Evolutionary conservation across 2,888 invertebrate genomes (phyloP), one percentile per base, ranked within the genome.

Genomic region (Cantharis flavilabris): DNA sequence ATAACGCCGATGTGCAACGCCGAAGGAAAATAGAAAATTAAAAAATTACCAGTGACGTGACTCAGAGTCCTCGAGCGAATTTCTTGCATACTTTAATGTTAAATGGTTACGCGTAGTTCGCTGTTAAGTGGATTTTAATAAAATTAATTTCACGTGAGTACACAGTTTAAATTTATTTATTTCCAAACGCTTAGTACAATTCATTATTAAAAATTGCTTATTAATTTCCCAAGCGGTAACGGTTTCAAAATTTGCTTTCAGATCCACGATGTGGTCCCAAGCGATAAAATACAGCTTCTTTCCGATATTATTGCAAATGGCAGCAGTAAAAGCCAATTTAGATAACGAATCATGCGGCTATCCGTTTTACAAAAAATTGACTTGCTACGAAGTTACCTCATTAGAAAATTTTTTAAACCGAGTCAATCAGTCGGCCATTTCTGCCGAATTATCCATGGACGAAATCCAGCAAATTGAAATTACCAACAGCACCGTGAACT

Each of bases 311-410:
- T n/a, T 16, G 9, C 65, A 67, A 67, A 67, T 49, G 7, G 49
- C 49, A 49, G 49, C 65, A 67, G 65, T 49, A 20, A 28, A 9
- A 26, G 69, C 70, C 7, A 62, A 76, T 14, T n/a, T 70, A 4
- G 67, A 70, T 20, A 62, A 14, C 10, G 23, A 63, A 26, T 71
- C 73, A 11, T 77, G 77, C 26, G 77, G 77, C 3, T 77, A 71
- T 70, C 74, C 77, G 5, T 74, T 74, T 30, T 69, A 77, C 69
- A 77, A 74, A 26, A 77, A 74, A 14, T 18, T 77, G 13, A 63
- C 75, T 18, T 77, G 77, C 67, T 75, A 62, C 20, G 69, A 72
- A 9, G 71, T 77, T 7, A 62, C 26, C 16, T 75, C 77, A 0
- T 20, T 75, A n/a, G 75, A 77, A 9, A 75, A 77, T 18, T 70